Evolutionary conservation across 2,888 invertebrate genomes (phyloP), one percentile per base, ranked within the genome.

Genomic region (Conomelus anceps): DNA sequence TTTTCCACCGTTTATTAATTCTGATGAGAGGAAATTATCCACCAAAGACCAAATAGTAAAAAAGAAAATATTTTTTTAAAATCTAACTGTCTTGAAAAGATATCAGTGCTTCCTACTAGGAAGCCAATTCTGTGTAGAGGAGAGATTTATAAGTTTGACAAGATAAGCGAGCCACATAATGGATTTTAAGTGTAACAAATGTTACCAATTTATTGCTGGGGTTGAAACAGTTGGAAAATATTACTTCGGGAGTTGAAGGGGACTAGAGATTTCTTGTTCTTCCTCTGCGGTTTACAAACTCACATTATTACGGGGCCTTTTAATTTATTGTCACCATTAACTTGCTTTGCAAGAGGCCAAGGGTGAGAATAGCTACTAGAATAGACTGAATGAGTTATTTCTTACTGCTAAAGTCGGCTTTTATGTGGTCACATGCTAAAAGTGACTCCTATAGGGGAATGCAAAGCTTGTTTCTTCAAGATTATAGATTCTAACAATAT

Each of bases 301-400:
- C n/a, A 63, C 63, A 63, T 63, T 63, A 63, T 63, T 63, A 63
- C 63, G n/a, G 63, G n/a, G 63, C n/a, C 63, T 63, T 63, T 86
- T 86, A 86, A 86, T 86, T 86, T 86, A 86, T 86, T 7, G 86
- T 86, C 29, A 24, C 86, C 86, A 86, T 86, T 86, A 86, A 86
- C 29, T 86, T 26, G 86, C 26, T 24, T 22, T 13, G n/a, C 20
- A 86, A 85, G 23, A 85, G 24, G 20, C 22, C 29, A 23, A 26
- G 24, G 86, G 86, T 24, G 86, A 86, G 86, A 86, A 86, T 24
- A 86, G n/a, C 63, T 7, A 63, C 63, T n/a, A 63, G n/a, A 63
- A 63, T 63, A 63, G 63, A 63, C n/a, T 63, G 63, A n/a, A 63
- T 63, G 63, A 63, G n/a, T 63, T 63, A 63, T 63, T 63, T 63